Evolutionary conservation across 2,797 vertebrate species (phyloP), one percentile per base, ranked within the genome.

Genomic region (Distichodus sexfasciatus): DNA sequence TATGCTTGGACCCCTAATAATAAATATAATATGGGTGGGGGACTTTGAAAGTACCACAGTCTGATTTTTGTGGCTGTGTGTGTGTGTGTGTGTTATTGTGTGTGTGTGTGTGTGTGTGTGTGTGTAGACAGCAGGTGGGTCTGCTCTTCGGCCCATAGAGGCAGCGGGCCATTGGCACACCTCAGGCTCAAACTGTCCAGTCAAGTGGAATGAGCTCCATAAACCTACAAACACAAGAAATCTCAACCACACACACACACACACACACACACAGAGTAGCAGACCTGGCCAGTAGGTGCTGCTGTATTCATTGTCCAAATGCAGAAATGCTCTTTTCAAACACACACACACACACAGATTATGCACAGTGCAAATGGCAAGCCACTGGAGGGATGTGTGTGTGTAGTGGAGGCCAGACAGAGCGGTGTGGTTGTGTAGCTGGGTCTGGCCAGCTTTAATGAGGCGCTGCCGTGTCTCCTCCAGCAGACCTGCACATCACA

Each of bases 281-380:
- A 23, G 15, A 60, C 47, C 63, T 75, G 65, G 69, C 79, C 83
- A 81, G 77, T 76, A 80, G 82, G 82, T 81, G 83, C 46, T 81
- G 83, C 82, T 85, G 73, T 85, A 73, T 71, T 77, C 79, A 81
- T 46, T 33, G 66, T 71, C 76, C 41, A 38, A 51, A 61, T 12
- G 28, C 26, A 38, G 10, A 57, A 53, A 66, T 50, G 23, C 51
- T 43, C 21, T 29, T 19, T 61, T 50, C 57, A 21, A 63, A 44
- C 57, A 40, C 60, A 53, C 29, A 24, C 35, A 14, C 57, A 51
- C 31, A 19, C 11, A 33, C 14, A 70, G 64, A 78, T 74, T 65
- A 71, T 77, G 77, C 60, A 41, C 58, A 76, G 74, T 76, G 63
- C 64, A 79, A 85, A 84, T 80, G 66, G 74, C 76, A 79, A 71